These are phyloP conservation scores for Cataglyphis livida DNA, from an alignment of 2,888 invertebrate species.

Conservation along the genomic window DNA sequence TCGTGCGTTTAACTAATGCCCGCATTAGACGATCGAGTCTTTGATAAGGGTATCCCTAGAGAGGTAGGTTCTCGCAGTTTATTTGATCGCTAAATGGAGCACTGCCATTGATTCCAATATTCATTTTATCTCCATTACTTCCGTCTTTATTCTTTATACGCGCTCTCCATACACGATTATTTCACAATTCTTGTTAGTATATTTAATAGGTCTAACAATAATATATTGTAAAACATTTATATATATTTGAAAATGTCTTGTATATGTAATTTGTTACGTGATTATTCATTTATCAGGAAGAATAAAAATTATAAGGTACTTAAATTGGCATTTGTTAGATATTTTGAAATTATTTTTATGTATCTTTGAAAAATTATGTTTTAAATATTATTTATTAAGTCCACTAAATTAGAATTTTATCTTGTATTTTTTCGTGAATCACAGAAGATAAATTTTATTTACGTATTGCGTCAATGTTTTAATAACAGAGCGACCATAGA, in stretches of 20 bases:
- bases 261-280: not conserved
- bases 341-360: not conserved
- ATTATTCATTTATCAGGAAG: not conserved
- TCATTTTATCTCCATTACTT: constrained; percentile 68
- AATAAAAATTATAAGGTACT: not conserved
- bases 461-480: not conserved
- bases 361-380: not conserved
- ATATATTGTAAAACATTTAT: not conserved
- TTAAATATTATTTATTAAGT: not conserved
- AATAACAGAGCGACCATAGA: not conserved
- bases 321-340: not conserved
- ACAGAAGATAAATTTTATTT: not conserved
- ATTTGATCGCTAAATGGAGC: constrained; percentile 69
- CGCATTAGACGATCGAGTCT: constrained; percentile 72
- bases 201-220: not conserved
- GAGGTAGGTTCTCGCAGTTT: constrained; percentile 61
- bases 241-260: not conserved
- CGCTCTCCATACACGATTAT: constrained; percentile 56
- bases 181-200: constrained; percentile 63
- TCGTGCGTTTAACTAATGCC: constrained; percentile 74
- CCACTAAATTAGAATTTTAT: not conserved
- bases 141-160: constrained; percentile 63
- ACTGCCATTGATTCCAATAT: constrained; percentile 67
- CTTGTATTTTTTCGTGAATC: not conserved
- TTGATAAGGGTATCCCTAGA: constrained; percentile 69